A percentile compares a stretch with the other conserved stretches of the same genome.
Evolutionary conservation across 2,888 invertebrate genomes (phyloP).

Genomic region (Dugesia japonica): DNA sequence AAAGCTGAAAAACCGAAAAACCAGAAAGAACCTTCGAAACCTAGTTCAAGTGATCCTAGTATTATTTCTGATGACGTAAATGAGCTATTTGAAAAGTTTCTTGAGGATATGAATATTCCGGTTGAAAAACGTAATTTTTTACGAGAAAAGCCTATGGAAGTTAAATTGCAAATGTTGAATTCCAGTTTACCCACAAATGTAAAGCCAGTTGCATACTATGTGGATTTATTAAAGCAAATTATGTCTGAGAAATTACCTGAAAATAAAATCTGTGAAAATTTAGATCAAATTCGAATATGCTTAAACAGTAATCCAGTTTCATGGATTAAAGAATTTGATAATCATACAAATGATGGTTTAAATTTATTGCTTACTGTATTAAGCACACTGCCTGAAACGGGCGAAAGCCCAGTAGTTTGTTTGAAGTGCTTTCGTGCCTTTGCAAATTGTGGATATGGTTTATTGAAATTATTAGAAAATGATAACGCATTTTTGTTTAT

Average conservation of each 20-base stretch:
- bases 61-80: not conserved
- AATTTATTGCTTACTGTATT: conserved; percentile 6
- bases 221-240: conserved; percentile 20
- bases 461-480: not conserved
- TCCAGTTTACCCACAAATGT: not conserved
- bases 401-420: not conserved
- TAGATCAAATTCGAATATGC: conserved; percentile 5
- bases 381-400: not conserved
- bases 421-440: conserved; percentile 30
- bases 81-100: not conserved
- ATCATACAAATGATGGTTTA: conserved; percentile 22
- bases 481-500: conserved; percentile 12
- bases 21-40: not conserved
- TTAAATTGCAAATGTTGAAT: conserved; percentile 11
- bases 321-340: conserved; percentile 30
- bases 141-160: not conserved
- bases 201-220: not conserved
- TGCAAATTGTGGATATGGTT: conserved; percentile 30
- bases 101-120: conserved; percentile 26
- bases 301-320: conserved; percentile 29
- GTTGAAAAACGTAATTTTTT: conserved; percentile 9
- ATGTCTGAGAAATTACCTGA: not conserved
- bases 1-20: not conserved
- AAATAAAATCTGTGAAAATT: not conserved
- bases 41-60: not conserved